A percentile compares a stretch with the other conserved stretches of the same genome.
Conservation (phyloP, 2,113 vertebrate genomes). For the Aphyosemion australe region DNA sequence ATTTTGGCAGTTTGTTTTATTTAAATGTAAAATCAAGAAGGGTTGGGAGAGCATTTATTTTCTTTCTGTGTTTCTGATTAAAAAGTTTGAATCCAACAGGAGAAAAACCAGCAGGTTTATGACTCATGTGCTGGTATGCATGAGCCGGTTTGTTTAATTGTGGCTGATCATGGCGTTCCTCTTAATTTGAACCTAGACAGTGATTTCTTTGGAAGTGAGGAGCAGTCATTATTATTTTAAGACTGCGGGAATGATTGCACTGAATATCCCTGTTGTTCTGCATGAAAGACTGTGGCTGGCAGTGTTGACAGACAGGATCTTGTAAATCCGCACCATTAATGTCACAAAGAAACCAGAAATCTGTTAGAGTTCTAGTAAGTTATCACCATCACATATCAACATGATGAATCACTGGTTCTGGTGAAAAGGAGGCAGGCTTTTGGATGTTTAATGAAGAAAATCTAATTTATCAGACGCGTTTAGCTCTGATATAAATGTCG, state of each 20-base stretch:
- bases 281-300: no score
- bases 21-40: no score
- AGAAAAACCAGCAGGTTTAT: neutral
- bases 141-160: neutral
- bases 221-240: neutral
- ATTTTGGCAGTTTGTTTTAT: no score
- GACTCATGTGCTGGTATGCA: conserved; percentile 5
- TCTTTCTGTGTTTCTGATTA: neutral
- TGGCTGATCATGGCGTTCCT: neutral
- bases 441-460: neutral
- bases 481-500: conserved; percentile 15
- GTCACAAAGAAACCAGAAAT: neutral
- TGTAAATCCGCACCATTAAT: neutral
- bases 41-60: no score
- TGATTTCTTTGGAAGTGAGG: no score
- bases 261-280: no score
- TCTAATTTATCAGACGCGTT: neutral
- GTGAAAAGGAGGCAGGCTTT: neutral
- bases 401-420: neutral
- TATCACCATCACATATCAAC: neutral
- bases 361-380: no score
- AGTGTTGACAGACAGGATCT: neutral
- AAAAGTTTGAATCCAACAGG: neutral
- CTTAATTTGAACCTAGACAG: conserved; percentile 32
- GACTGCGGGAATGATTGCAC: neutral